Conservation (phyloP, 2,888 invertebrate species). For the Heliconius erato region DNA sequence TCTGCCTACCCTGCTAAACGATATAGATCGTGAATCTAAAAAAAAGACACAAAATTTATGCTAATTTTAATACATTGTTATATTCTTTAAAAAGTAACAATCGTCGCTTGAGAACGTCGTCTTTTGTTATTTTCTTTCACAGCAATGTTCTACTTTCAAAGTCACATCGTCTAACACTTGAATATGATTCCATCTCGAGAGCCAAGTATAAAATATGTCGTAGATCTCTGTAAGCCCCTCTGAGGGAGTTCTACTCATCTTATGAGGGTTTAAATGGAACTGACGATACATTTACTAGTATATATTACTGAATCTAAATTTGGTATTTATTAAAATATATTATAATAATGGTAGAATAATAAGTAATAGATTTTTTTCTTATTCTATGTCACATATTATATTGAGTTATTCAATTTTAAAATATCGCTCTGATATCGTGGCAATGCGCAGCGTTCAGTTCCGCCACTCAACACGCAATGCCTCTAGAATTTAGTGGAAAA, state of each 20-base stretch:
- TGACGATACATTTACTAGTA: not conserved
- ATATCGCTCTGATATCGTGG: no score
- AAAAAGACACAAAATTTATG: not conserved
- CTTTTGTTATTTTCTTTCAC: constrained; percentile 20
- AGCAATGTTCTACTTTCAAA: constrained; percentile 27
- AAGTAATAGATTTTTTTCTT: not conserved
- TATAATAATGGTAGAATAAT: no score
- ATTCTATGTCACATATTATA: not conserved
- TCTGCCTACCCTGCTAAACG: no score
- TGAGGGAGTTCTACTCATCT: constrained; percentile 8
- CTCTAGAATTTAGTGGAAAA: no score
- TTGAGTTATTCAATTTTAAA: not conserved
- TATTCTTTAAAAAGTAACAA: not conserved
- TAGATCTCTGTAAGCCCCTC: constrained; percentile 23
- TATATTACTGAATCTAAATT: no score
- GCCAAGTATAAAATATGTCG: constrained; percentile 21
- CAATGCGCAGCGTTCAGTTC: no score
- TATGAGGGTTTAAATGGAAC: not conserved
- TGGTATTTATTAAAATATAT: no score
- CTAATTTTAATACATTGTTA: not conserved
- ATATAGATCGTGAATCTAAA: no score
- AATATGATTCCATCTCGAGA: constrained; percentile 31
- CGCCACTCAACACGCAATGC: no score
- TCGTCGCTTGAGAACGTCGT: not conserved
- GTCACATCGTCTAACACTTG: constrained; percentile 29